Evolutionary conservation across 1,140 invertebrate genomes (phyloP), one percentile per base, ranked within the genome.

Genomic region (Magallana ariakensis): DNA sequence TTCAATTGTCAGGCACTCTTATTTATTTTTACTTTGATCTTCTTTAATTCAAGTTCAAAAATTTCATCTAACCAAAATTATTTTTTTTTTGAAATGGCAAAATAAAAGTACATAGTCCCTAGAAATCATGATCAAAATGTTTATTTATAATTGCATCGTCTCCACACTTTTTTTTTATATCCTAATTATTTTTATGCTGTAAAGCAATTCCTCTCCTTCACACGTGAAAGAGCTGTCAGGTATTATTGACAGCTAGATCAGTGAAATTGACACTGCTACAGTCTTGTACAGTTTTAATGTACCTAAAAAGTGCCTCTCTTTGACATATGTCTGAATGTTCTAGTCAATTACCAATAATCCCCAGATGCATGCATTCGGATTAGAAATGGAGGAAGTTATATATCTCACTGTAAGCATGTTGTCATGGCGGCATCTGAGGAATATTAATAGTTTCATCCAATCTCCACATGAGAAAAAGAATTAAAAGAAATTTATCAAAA

Each of bases 81-180:
- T n/a, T 19, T 26, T 2, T 11, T 46, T 46, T 4, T 4, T 46
- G 33, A 5, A 4, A 46, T 46, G 5, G 3, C 5, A 46, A 46
- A 46, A 46, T 22, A 75, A 75, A 75, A 75, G 66, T 75, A 22
- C 66, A 75, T 26, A 8, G 19, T 75, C 33, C 66, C 66, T 13
- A 4, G 33, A 26, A 75, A 75, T 75, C 66, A 75, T 75, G 66
- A 75, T 75, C 19, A 26, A 9, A 2, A 26, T 26, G 22, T 75
- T 75, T 75, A 75, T 75, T 75, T 75, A 75, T 75, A 75, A 33
- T 75, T 33, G 22, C 13, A 9, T 75, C 5, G 33, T 46, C 33
- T 46, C 33, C 33, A 46, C 33, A 46, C 33, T 46, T 46, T 46
- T 46, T 46, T 46, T 46, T 46, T 46, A 46, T 46, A 46, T 46